Base-by-base conservation (phyloP, 2,113 vertebrate genomes). In the Lipophrys pholis region DNA sequence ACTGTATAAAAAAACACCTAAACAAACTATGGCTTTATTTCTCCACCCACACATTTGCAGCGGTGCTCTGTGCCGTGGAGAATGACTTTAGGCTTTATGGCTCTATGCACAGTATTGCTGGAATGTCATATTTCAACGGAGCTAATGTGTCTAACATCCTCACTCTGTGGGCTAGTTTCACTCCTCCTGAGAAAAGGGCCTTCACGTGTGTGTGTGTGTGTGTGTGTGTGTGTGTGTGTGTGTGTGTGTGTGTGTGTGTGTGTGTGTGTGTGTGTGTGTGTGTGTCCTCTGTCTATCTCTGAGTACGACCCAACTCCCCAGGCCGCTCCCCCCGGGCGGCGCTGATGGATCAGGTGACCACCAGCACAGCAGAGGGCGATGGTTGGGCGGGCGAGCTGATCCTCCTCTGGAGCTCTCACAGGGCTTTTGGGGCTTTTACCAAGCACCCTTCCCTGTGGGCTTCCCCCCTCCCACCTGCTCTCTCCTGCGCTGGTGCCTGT, bases 271-370 rank as follows among this genome's bases (percentile, higher is more conserved):
- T 41, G 76, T n/a, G n/a, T n/a, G n/a, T n/a, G n/a, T 36, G 51
- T 40, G 52, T 73, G 76, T 76, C 67, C 80, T 73, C 85, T 81
- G 50, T 87, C 76, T 88, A 77, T 70, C 87, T 88, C 90, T 85
- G 80, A 82, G 73, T 54, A n/a, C 60, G 62, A 74, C 76, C 86
- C 56, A 50, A 88, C 90, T 38, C 81, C 54, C 85, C 89, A 76
- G 68, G 78, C 87, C 62, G 84, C 90, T 91, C 92, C 91, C 91
- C 93, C 93, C 91, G 89, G 89, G 89, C 92, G 91, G 91, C 85
- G 4, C 73, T 76, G 63, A 78, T 82, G 84, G 76, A 86, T 87
- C 80, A 80, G 88, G 57, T 14, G 10, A 72, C 65, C 77, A 80
- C 65, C 90, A 85, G 74, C 65, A 65, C 90, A 72, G 78, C 53